Conservation (phyloP, 2,797 vertebrate genomes). For the Alca torda region DNA sequence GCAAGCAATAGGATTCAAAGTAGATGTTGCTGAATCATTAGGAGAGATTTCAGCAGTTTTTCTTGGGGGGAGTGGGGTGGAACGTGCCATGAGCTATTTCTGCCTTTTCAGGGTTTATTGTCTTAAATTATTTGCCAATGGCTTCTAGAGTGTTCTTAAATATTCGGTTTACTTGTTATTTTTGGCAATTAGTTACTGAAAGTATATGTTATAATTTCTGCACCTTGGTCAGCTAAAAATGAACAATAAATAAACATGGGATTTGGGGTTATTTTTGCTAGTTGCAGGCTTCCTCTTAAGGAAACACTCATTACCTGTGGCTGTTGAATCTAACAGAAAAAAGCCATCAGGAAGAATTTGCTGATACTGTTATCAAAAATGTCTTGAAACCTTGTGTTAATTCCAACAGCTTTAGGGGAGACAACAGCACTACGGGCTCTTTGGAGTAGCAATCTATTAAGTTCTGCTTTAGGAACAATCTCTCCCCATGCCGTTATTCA, state of each 20-base stretch:
- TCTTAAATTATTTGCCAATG: background rate
- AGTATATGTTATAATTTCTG: background rate
- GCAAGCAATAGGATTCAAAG: background rate
- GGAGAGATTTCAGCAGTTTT: background rate
- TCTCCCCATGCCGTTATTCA: background rate
- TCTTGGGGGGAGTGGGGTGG: rapidly evolving
- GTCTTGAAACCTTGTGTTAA: background rate
- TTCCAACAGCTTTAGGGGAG: background rate
- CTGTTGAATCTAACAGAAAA: background rate
- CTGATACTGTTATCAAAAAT: background rate
- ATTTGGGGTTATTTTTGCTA: background rate
- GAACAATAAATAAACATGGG: background rate
- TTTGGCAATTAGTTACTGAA: background rate
- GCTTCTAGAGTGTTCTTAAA: background rate
- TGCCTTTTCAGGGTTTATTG: background rate
- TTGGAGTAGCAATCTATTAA: background rate
- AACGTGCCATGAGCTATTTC: background rate
- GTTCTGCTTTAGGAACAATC: background rate
- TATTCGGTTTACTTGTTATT: background rate
- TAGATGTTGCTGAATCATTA: background rate
- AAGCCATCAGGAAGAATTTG: background rate
- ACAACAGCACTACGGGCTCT: background rate
- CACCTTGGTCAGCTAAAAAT: constrained; percentile 2
- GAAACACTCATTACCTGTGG: background rate
- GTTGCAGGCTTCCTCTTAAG: background rate